Evolutionary conservation across 2,113 vertebrate species (phyloP), one percentile per base, ranked within the genome.

Genomic region (Engraulis encrasicolus): DNA sequence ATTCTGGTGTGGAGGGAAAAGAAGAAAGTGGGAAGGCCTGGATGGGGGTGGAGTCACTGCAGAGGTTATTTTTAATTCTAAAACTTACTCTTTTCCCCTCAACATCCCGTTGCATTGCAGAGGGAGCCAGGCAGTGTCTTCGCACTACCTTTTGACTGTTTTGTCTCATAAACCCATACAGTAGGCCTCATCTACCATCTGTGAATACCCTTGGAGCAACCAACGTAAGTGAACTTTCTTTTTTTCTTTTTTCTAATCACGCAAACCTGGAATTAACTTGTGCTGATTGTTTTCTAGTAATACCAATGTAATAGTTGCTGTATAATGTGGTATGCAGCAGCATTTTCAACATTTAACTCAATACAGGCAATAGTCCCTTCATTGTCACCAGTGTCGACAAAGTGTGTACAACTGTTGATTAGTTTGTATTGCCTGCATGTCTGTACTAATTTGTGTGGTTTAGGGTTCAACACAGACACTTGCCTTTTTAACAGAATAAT

Each of bases 121-220:
- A 27, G 31, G 66, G 66, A 74, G 11, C 31, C 31, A 14, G 61
- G 7, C 1, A 71, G 66, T 15, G 7, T 34, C 19, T 71, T 34
- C 34, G 23, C 34, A 27, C 34, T 6, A 31, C 27, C 14, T 71
- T 71, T 71, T 71, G 12, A n/a, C 23, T 61, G n/a, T 61, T 61
- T 6, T 71, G 7, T 71, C 11, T 96, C 11, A 36, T 82, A 9
- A 23, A 2, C 12, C 34, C 27, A 1, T 31, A 3, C 14, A 23
- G 58, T 34, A 27, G 27, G 61, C 27, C 66, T 74, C 54, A 74
- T 27, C 12, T 74, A 74, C 31, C 27, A 74, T 74, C 66, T 31
- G 27, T 74, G 23, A 34, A 74, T 36, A 0, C 34, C 27, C 20
- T 15, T 11, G 66, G 58, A 66, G 58, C 12, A 66, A n/a, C 17